These are phyloP conservation scores for Paradoxurus hermaphroditus DNA, from an alignment of 2,113 vertebrate species.

Conservation along the genomic window DNA sequence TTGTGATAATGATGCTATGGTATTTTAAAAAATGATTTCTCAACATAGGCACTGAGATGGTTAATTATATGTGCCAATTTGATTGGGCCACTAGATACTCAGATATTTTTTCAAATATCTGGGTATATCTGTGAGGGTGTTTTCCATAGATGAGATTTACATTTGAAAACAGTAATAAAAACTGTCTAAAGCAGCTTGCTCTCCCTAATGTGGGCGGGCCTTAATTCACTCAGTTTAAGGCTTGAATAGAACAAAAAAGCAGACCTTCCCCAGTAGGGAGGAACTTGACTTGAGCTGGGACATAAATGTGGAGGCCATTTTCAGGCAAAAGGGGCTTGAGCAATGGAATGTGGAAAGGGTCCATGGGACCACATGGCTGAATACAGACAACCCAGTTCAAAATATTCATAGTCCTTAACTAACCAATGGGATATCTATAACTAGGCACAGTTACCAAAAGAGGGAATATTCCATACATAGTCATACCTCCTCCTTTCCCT, in stretches of 20 bases:
- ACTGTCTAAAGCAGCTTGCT: not conserved
- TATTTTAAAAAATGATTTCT: not conserved
- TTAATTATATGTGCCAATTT: not conserved
- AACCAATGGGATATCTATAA: no score
- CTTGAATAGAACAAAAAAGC: not conserved
- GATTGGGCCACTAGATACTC: not conserved
- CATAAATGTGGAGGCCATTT: no score
- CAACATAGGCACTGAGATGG: not conserved
- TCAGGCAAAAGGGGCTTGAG: no score
- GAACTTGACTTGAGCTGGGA: not conserved
- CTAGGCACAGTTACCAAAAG: no score
- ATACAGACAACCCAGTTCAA: no score
- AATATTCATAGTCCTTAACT: no score
- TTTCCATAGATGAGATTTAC: not conserved
- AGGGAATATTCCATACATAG: no score
- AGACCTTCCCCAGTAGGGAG: not conserved
- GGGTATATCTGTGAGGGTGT: not conserved
- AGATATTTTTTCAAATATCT: not conserved
- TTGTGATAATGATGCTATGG: not conserved
- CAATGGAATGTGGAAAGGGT: no score
- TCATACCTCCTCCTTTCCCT: no score
- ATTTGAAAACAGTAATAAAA: not conserved
- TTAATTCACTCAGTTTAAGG: not conserved
- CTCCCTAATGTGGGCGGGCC: not conserved
- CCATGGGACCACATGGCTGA: no score